These are phyloP conservation scores for Poecilia latipinna DNA, from an alignment of 2,113 vertebrate species.

Conservation along the genomic window DNA sequence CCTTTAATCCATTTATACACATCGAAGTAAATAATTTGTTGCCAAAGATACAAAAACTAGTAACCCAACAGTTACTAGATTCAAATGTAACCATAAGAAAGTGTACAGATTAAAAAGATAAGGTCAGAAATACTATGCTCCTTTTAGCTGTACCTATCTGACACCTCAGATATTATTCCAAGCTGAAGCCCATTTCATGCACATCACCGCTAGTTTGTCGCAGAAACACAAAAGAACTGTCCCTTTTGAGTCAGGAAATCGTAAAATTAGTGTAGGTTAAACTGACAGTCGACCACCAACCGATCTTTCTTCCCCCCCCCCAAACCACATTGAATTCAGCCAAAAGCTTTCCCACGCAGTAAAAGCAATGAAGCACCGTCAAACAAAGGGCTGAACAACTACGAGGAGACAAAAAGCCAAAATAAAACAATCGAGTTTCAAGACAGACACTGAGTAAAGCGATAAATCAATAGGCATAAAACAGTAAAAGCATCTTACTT, in stretches of 20 bases:
- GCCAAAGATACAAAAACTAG: slow-evolving; percentile 13
- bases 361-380: no score
- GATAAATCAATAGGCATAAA: no score
- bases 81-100: neutral
- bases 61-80: neutral
- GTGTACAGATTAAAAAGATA: neutral
- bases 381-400: no score
- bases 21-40: slow-evolving; percentile 8
- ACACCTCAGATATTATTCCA: no score
- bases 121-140: slow-evolving; percentile 15
- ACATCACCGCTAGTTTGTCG: slow-evolving; percentile 24
- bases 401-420: no score
- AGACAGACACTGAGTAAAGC: no score
- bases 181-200: slow-evolving; percentile 3
- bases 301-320: neutral
- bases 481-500: slow-evolving; percentile 79
- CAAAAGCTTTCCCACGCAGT: neutral
- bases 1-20: slow-evolving; percentile 8
- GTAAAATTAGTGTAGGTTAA: slow-evolving; percentile 28
- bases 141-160: slow-evolving; percentile 34
- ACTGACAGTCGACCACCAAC: slow-evolving; percentile 25
- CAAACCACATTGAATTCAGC: slow-evolving; percentile 20
- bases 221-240: neutral
- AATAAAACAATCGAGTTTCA: no score
- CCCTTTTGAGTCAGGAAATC: slow-evolving; percentile 16